Conservation (phyloP, 2,888 invertebrate genomes). For the Anoncus sp. region DNA sequence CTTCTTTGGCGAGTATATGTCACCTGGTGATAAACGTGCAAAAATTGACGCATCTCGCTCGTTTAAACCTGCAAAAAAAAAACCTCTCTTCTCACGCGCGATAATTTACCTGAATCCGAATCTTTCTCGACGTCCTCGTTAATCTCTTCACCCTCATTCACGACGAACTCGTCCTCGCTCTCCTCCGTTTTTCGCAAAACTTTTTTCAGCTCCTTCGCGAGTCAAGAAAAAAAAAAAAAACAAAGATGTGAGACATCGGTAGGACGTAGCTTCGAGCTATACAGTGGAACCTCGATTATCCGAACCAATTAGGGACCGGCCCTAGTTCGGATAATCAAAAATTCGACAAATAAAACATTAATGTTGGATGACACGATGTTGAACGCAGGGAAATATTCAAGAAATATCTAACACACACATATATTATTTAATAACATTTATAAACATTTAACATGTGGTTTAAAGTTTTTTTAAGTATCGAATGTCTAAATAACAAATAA, state of each 20-base stretch:
- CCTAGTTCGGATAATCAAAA: no score
- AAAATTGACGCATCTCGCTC: background rate
- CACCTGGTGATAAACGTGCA: conserved; percentile 71
- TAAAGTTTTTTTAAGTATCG: no score
- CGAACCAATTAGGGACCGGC: no score
- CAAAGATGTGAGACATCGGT: conserved; percentile 32
- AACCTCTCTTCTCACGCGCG: no score
- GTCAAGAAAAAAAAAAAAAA: conserved; percentile 48
- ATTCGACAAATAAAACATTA: no score
- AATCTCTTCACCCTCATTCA: conserved; percentile 83
- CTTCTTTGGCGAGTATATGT: conserved; percentile 80
- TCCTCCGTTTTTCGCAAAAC: conserved; percentile 83
- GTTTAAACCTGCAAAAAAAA: background rate
- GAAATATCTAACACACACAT: no score
- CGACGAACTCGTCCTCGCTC: conserved; percentile 84
- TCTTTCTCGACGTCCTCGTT: conserved; percentile 82
- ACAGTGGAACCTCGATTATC: no score
- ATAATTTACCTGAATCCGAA: conserved; percentile 79
- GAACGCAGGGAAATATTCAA: no score
- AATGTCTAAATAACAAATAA: no score
- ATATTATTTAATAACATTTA: no score
- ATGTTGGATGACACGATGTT: no score
- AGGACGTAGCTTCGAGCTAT: conserved; percentile 31
- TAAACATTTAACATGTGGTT: no score
- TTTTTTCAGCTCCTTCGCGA: conserved; percentile 82